A percentile compares a stretch with the other conserved stretches of the same genome.
phyloP scores from a whole-genome alignment of 2,888 invertebrate species.

The Dastarcus helophoroides region DNA sequence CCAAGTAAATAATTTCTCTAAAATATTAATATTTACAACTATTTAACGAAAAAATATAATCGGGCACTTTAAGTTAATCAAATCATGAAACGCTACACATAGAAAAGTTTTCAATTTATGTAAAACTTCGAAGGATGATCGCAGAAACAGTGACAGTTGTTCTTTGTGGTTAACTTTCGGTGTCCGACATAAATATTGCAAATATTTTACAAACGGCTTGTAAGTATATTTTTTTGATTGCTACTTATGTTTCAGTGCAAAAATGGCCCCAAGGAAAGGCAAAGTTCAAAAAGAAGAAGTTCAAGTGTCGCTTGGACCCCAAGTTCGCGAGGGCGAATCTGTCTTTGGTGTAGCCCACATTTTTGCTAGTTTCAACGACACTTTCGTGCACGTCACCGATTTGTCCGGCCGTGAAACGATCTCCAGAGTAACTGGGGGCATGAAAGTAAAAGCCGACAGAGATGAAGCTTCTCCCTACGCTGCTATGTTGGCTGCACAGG shows the following conservation, averaged over 20 bases:
- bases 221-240: conserved; percentile 1
- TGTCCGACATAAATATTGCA: too few relatives aligned
- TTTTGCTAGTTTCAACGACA: conserved; percentile 99
- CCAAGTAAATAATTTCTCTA: too few relatives aligned
- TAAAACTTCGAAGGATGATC: too few relatives aligned
- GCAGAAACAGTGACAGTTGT: too few relatives aligned
- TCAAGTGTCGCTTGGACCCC: conserved; percentile 89
- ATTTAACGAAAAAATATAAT: too few relatives aligned
- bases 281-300: conserved; percentile 96
- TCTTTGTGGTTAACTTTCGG: too few relatives aligned
- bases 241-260: conserved; percentile 8
- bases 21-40: too few relatives aligned
- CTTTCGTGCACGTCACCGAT: conserved; percentile 99
- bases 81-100: too few relatives aligned
- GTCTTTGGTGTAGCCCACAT: conserved; percentile 99
- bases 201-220: too few relatives aligned
- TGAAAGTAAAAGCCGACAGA: conserved; percentile 99
- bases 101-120: too few relatives aligned
- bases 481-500: conserved; percentile 99
- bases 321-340: conserved; percentile 92
- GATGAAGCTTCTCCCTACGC: conserved; percentile 99
- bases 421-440: conserved; percentile 91
- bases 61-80: too few relatives aligned
- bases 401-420: conserved; percentile 94
- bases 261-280: conserved; percentile 96